Conservation (phyloP, 1,140 invertebrate genomes). For the Sycophila sp. region DNA sequence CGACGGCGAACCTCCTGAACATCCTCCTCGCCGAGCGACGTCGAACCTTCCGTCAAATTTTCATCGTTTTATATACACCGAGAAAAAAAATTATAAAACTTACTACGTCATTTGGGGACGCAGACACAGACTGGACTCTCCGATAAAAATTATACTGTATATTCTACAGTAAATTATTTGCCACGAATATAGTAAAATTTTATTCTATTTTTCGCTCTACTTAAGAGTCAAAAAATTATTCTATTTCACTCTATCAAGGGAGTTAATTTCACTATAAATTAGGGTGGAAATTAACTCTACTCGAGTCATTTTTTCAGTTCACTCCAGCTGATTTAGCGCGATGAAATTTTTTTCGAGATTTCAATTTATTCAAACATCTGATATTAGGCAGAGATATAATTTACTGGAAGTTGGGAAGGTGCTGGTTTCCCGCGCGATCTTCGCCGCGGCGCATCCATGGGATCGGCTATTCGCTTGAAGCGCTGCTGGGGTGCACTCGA, state of each 20-base stretch:
- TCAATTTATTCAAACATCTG: background rate
- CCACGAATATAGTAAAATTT: background rate
- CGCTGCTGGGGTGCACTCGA: constrained; percentile 34
- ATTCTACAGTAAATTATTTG: background rate
- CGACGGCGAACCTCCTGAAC: background rate
- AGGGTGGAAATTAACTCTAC: too few relatives aligned
- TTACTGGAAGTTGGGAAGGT: background rate
- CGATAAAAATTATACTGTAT: too few relatives aligned
- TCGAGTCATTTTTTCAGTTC: too few relatives aligned
- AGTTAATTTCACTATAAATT: too few relatives aligned
- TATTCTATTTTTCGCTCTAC: background rate
- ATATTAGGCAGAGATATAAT: background rate
- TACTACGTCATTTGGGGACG: background rate
- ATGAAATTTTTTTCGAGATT: too few relatives aligned
- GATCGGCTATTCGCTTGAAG: constrained; percentile 38
- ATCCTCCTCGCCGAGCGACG: background rate
- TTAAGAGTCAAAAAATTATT: too few relatives aligned
- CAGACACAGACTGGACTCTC: too few relatives aligned
- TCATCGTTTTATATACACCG: background rate
- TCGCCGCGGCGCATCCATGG: background rate
- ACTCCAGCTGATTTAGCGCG: too few relatives aligned
- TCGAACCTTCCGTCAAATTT: background rate
- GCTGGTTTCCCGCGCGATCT: background rate
- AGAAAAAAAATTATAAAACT: background rate
- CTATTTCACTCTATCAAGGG: too few relatives aligned